Conservation (phyloP, 2,797 vertebrate species). For the Glossophaga mutica region DNA sequence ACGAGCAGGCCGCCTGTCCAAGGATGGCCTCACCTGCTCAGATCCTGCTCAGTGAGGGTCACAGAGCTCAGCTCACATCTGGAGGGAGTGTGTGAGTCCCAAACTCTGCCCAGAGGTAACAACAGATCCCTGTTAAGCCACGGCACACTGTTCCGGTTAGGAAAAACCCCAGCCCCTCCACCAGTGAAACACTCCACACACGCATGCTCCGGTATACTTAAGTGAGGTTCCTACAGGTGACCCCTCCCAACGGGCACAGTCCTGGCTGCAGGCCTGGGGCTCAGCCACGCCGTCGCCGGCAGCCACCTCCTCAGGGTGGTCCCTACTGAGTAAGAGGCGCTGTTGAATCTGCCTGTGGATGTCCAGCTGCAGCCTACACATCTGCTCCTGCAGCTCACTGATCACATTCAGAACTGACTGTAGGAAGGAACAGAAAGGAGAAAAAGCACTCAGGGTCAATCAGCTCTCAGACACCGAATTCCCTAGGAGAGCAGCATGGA, state of each 20-base stretch:
- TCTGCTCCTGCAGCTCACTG: conserved; percentile 98
- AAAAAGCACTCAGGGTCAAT: conserved; percentile 30
- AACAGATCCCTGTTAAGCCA: conserved; percentile 54
- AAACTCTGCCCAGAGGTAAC: conserved; percentile 35
- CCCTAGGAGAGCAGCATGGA: not conserved
- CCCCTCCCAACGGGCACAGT: conserved; percentile 83
- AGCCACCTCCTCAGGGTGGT: conserved; percentile 76
- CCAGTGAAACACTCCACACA: conserved; percentile 73
- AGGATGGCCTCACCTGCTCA: not conserved
- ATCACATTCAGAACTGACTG: conserved; percentile 98
- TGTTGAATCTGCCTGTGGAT: conserved; percentile 96
- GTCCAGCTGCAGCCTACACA: conserved; percentile 97
- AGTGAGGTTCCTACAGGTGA: conserved; percentile 87
- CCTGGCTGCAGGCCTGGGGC: conserved; percentile 81
- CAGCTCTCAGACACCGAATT: not conserved
- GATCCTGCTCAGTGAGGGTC: not conserved
- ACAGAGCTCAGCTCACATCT: not conserved
- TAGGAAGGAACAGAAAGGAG: conserved; percentile 74
- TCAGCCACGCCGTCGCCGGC: conserved; percentile 3
- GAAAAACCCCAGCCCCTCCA: conserved; percentile 59
- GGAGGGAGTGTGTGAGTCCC: not conserved
- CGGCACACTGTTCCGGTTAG: conserved; percentile 69
- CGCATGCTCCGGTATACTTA: conserved; percentile 79
- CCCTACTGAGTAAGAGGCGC: conserved; percentile 88
- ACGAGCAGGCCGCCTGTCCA: rapidly evolving